Evolutionary conservation across 2,797 vertebrate genomes (phyloP).

Genomic region (Naso thynnoides): DNA sequence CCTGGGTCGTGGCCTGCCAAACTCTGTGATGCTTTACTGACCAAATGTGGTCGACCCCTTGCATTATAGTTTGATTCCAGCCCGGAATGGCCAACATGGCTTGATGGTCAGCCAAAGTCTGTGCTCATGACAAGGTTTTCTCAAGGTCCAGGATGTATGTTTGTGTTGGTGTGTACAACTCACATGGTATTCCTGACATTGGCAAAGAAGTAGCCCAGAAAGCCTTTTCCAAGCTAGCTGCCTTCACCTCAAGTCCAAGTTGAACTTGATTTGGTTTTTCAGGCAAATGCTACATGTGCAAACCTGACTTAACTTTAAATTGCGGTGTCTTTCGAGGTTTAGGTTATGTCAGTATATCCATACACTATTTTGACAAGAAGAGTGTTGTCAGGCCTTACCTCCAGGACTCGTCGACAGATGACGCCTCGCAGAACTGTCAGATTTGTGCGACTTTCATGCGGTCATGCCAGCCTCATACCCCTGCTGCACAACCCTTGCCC

Average conservation of each 20-base stretch:
- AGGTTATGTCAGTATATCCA: slow-evolving; percentile 8
- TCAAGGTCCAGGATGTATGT: slow-evolving; percentile 28
- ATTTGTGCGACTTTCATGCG: slow-evolving; percentile 60
- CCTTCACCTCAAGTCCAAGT: background rate
- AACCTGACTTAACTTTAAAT: background rate
- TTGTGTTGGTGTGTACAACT: background rate
- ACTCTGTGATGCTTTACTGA: slow-evolving; percentile 50
- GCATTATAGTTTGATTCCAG: slow-evolving; percentile 47
- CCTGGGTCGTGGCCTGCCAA: slow-evolving; percentile 53
- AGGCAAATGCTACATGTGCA: background rate
- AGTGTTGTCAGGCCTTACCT: slow-evolving; percentile 52
- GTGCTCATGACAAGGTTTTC: slow-evolving; percentile 49
- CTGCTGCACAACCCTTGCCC: slow-evolving; percentile 39
- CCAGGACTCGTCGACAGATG: slow-evolving; percentile 42
- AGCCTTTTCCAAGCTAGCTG: background rate
- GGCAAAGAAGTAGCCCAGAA: slow-evolving; percentile 18
- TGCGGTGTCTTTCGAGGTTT: slow-evolving; percentile 17
- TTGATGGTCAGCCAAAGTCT: slow-evolving; percentile 42
- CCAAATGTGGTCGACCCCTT: slow-evolving; percentile 55
- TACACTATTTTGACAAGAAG: slow-evolving; percentile 48
- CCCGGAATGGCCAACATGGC: slow-evolving; percentile 35
- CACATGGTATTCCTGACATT: slow-evolving; percentile 14
- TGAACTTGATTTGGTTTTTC: background rate
- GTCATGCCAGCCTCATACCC: slow-evolving; percentile 46
- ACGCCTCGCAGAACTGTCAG: slow-evolving; percentile 65